A percentile compares a stretch with the other conserved stretches of the same genome.
These are phyloP conservation scores for Cynocephalus volans DNA, from an alignment of 2,113 vertebrate genomes.

Conservation along the genomic window DNA sequence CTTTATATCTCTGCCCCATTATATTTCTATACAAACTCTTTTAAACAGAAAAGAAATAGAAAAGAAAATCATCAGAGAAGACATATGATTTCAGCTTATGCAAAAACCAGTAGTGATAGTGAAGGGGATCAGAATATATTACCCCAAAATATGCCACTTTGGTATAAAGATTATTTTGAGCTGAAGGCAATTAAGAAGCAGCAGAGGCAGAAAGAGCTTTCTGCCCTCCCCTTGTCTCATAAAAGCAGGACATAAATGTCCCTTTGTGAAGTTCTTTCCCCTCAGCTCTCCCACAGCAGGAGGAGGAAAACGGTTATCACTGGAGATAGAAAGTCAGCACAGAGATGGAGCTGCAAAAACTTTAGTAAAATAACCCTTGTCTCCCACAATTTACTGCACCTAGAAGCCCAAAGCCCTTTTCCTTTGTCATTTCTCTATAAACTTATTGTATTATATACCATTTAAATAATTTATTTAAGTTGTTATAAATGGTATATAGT, in stretches of 20 bases:
- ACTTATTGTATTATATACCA: neutral
- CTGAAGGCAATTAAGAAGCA: neutral
- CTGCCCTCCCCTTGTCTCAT: neutral
- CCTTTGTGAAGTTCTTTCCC: neutral
- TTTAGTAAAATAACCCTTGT: neutral
- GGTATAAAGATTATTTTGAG: neutral
- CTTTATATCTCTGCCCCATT: neutral
- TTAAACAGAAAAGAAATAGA: constrained; percentile 17
- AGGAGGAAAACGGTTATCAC: neutral
- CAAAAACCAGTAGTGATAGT: neutral
- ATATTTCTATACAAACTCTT: constrained; percentile 4
- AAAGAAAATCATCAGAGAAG: constrained; percentile 31
- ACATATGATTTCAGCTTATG: neutral
- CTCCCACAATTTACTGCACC: neutral
- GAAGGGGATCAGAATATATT: neutral
- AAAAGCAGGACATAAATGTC: neutral
- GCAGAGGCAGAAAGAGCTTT: neutral
- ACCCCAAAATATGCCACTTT: neutral
- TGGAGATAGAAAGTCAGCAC: neutral
- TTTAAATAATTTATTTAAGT: neutral
- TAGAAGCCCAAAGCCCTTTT: neutral
- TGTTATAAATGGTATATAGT: neutral
- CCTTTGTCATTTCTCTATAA: neutral
- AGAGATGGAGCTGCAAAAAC: neutral
- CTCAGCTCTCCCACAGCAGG: neutral